Percentiles rank a stretch among this genome's conserved stretches.
phyloP scores from a whole-genome alignment of 1,140 invertebrate species.

The Spodoptera litura region DNA sequence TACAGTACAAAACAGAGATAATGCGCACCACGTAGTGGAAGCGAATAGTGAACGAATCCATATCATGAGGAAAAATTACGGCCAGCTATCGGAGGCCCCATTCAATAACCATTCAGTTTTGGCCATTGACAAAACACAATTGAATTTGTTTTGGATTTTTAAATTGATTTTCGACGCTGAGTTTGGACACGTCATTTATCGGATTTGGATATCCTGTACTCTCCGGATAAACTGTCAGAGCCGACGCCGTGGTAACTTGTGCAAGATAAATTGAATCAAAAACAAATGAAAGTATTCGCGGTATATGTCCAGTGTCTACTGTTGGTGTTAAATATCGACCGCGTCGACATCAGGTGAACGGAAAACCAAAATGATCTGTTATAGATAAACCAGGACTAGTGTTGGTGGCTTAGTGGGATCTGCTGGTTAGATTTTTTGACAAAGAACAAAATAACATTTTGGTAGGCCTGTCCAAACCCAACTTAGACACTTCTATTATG shows the following conservation, averaged over 20 bases:
- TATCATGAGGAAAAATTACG: slow-evolving; percentile 6
- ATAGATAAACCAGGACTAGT: no score
- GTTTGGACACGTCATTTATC: slow-evolving; percentile 14
- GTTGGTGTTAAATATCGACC: neutral
- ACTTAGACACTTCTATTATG: no score
- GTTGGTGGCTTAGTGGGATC: no score
- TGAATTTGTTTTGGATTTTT: slow-evolving; percentile 10
- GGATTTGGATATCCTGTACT: slow-evolving; percentile 17
- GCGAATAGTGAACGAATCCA: slow-evolving; percentile 7
- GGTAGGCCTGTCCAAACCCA: no score
- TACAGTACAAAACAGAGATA: slow-evolving; percentile 14
- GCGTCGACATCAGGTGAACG: neutral
- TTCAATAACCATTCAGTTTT: slow-evolving; percentile 12
- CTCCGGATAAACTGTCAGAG: slow-evolving; percentile 1
- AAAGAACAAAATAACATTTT: no score
- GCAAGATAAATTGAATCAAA: slow-evolving; percentile 10
- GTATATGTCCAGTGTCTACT: no score
- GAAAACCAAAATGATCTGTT: neutral
- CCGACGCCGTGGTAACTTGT: neutral
- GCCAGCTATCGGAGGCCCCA: slow-evolving; percentile 14
- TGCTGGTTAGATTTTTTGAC: no score
- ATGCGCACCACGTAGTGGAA: slow-evolving; percentile 13
- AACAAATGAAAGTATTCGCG: neutral
- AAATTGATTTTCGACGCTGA: slow-evolving; percentile 19
- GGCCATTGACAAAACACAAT: slow-evolving; percentile 10